Evolutionary conservation across 2,888 invertebrate genomes (phyloP), one percentile per base, ranked within the genome.

Genomic region (Eulithis testata): DNA sequence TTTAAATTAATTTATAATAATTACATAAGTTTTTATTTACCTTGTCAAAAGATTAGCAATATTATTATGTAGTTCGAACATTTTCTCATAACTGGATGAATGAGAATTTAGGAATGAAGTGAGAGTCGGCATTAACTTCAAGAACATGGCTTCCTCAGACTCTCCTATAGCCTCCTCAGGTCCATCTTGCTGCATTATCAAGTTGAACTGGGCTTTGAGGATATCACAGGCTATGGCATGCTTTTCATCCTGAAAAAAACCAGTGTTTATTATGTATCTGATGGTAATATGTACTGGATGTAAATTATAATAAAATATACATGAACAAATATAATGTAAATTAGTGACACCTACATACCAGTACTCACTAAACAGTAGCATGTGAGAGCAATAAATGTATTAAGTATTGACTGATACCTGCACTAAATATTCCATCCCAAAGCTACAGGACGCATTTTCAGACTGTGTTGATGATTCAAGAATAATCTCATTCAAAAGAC

Each of bases 31-130:
- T 21, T 49, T 21, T 3, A 21, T 11, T 49, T 51, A 93, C 93
- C 94, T 94, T 52, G 97, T 97, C 70, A 99, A 89, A 74, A 98
- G 91, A 90, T 98, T 97, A 8, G 97, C 95, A 68, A 97, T 95
- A 88, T 98, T 96, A 76, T 96, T 97, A 73, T 95, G 94, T 43
- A 98, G 88, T 69, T 96, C 95, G 80, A 95, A 94, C 59, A 94
- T 89, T 78, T 95, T 96, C 1, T 94, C 95, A 36, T 94, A 89
- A 63, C 89, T 92, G 36, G 91, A 85, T 1, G 94, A 91, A 56
- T 94, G 90, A 68, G 94, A 94, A 67, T 96, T 86, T 3, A 98
- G 88, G 60, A 98, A 88, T 67, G 95, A 94, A 47, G 96, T 94
- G 51, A 98, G 90, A 63, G 97, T 94, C 8, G 95, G 94, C 68